Evolutionary conservation across 2,888 invertebrate species (phyloP).

Genomic region (Machimus atricapillus): DNA sequence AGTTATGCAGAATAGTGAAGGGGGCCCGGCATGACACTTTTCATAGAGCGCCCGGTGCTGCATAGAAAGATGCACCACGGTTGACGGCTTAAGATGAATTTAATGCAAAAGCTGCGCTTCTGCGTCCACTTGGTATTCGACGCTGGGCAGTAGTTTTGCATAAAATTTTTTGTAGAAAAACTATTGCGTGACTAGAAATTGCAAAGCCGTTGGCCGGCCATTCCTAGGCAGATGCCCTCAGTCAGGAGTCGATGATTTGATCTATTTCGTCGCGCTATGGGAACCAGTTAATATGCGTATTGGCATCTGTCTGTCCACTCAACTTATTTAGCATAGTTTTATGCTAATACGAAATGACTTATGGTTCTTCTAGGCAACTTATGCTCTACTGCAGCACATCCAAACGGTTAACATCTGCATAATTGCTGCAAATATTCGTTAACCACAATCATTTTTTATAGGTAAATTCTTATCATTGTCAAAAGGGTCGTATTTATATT

Average conservation of each 20-base stretch:
- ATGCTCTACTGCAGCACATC: neutral
- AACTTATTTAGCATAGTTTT: constrained; percentile 17
- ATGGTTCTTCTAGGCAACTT: neutral
- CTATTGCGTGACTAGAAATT: constrained; percentile 37
- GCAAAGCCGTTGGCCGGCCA: neutral
- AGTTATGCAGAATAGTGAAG: neutral
- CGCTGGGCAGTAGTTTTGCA: neutral
- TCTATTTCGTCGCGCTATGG: constrained; percentile 36
- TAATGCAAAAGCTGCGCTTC: neutral
- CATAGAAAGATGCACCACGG: constrained; percentile 3
- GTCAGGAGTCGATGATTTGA: constrained; percentile 8
- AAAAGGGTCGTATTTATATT: no score
- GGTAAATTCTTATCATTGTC: neutral
- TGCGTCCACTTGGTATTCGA: constrained; percentile 23
- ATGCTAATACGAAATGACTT: constrained; percentile 9
- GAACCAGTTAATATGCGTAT: constrained; percentile 34
- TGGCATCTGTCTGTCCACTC: constrained; percentile 12
- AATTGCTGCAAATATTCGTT: neutral
- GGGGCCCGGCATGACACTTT: neutral
- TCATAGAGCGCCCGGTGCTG: neutral
- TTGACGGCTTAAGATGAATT: neutral
- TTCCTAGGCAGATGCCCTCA: neutral
- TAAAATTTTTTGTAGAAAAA: neutral
- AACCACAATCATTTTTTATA: neutral
- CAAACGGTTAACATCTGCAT: neutral